Evolutionary conservation across 2,797 vertebrate genomes (phyloP).

Genomic region (Lepus oiostolus): DNA sequence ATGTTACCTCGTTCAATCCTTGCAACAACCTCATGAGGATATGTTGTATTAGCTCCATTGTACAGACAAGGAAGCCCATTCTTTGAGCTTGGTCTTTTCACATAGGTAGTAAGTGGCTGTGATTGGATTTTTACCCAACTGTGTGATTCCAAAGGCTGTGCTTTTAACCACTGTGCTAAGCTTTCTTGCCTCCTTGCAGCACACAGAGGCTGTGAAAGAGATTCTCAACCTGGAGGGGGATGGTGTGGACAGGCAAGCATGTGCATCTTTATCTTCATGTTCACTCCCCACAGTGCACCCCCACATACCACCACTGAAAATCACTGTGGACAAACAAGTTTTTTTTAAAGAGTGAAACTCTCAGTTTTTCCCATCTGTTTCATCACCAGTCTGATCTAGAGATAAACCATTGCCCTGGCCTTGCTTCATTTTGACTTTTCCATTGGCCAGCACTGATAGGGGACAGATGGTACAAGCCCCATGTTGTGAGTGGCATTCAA

Average conservation of each 20-base stretch:
- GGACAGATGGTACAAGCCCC: not conserved
- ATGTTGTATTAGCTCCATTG: slow-evolving; percentile 41
- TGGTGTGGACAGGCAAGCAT: not conserved
- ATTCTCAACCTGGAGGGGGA: not conserved
- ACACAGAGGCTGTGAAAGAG: not conserved
- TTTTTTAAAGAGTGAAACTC: not conserved
- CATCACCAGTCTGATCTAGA: not conserved
- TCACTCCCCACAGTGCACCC: not conserved
- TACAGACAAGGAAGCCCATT: slow-evolving; percentile 31
- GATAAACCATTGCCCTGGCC: not conserved
- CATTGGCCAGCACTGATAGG: not conserved
- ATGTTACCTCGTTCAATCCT: slow-evolving; percentile 62
- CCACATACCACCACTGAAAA: not conserved
- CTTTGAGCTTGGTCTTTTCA: slow-evolving; percentile 48
- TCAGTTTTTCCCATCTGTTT: not conserved
- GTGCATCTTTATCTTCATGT: slow-evolving; percentile 5
- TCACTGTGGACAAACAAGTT: not conserved
- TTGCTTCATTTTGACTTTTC: slow-evolving; percentile 51
- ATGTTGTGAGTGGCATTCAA: not conserved
- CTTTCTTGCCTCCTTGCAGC: not conserved
- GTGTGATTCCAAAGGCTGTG: slow-evolving; percentile 5
- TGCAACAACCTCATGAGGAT: not conserved
- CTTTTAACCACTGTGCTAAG: not conserved
- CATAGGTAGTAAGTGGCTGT: not conserved
- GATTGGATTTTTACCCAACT: not conserved